These are phyloP conservation scores for Passerculus sandwichensis DNA, from an alignment of 2,797 vertebrate genomes.

Conservation along the genomic window DNA sequence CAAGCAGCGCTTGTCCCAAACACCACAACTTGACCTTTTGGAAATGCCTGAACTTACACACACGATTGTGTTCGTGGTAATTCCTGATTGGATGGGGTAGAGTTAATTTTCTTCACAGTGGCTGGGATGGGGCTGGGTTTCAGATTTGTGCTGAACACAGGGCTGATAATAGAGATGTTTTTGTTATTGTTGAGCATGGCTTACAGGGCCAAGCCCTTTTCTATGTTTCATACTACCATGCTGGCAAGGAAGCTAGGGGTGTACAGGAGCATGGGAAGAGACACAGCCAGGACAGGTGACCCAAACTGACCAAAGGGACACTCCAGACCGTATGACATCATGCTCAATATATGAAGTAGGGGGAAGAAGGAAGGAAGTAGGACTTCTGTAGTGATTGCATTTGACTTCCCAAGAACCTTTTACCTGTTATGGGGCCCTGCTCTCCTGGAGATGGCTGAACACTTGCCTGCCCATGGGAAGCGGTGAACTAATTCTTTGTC, in stretches of 20 bases:
- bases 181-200: background rate
- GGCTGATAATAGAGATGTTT: accelerated
- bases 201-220: background rate
- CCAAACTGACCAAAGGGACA: background rate
- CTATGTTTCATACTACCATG: accelerated
- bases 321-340: background rate
- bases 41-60: background rate
- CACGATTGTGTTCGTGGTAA: background rate
- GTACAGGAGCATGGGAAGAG: background rate
- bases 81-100: background rate
- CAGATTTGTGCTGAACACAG: background rate
- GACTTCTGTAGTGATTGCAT: accelerated
- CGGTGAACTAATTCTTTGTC: background rate
- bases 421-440: too few relatives aligned
- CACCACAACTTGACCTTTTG: background rate
- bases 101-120: background rate
- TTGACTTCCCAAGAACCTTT: background rate
- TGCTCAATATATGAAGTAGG: background rate
- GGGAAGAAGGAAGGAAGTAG: background rate
- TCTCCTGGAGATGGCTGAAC: background rate
- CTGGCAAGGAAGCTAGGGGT: background rate
- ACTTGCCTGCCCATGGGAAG: background rate
- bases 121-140: background rate
- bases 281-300: background rate
- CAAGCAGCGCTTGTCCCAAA: background rate